phyloP scores from a whole-genome alignment of 2,888 invertebrate species.

The Acanthosepion esculentum region DNA sequence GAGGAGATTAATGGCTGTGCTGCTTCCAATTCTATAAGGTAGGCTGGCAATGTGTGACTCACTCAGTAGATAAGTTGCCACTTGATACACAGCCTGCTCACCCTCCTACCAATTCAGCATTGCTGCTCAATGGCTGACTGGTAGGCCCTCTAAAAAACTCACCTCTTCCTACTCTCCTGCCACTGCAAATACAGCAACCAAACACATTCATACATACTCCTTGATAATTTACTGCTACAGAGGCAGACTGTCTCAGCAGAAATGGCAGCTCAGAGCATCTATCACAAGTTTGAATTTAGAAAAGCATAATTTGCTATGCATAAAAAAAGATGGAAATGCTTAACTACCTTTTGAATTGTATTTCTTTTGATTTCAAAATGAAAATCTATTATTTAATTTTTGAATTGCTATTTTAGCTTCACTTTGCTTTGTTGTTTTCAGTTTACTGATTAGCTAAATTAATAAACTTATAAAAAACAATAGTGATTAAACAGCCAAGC shows the following conservation, averaged over 20 bases:
- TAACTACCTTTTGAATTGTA: background rate
- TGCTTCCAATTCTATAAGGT: background rate
- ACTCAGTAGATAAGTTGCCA: background rate
- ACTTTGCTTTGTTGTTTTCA: background rate
- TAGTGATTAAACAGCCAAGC: no score
- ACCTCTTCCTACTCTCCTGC: background rate
- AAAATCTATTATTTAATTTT: background rate
- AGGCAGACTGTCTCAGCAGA: background rate
- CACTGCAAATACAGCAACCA: background rate
- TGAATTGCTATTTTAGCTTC: background rate
- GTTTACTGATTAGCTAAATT: background rate
- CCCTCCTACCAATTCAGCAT: background rate
- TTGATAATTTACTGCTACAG: background rate
- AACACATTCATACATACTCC: background rate
- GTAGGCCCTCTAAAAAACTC: background rate
- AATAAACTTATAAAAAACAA: background rate
- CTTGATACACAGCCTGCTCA: background rate
- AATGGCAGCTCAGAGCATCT: background rate
- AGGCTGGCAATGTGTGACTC: slow-evolving; percentile 10
- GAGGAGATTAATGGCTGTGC: background rate
- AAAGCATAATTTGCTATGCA: background rate
- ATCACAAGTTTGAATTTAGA: background rate
- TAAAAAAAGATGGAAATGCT: background rate
- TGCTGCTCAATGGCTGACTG: background rate
- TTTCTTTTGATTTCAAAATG: background rate